Conservation (phyloP, 1,140 invertebrate genomes). For the Ridgeia piscesae region DNA sequence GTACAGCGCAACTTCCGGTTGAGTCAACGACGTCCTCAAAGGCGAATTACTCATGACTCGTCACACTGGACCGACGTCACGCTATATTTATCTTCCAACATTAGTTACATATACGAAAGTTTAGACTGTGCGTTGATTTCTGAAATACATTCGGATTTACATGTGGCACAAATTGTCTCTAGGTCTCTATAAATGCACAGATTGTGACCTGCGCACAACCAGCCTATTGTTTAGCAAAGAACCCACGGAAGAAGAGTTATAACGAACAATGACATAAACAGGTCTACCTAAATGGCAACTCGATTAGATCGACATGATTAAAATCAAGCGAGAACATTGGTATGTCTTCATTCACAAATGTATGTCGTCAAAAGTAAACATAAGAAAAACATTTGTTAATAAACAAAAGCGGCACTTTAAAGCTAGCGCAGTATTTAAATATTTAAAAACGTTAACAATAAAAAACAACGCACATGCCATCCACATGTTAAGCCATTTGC, state of each 20-base stretch:
- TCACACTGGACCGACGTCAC: not conserved
- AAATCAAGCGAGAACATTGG: not conserved
- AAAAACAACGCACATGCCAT: not conserved
- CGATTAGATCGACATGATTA: not conserved
- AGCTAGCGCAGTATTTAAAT: not conserved
- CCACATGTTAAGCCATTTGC: not conserved
- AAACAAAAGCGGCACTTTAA: not conserved
- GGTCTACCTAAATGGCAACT: not conserved
- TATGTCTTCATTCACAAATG: not conserved
- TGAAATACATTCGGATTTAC: too few species aligned
- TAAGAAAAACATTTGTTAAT: not conserved
- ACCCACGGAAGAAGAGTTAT: too few species aligned
- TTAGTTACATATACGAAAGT: too few species aligned
- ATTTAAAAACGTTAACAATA: not conserved
- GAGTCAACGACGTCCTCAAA: not conserved
- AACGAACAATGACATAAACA: not conserved
- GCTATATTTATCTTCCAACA: not conserved
- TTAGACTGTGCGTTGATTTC: too few species aligned
- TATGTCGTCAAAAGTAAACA: not conserved
- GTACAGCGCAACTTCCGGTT: not conserved
- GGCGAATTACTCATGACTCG: not conserved
- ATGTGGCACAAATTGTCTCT: too few species aligned
- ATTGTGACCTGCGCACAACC: too few species aligned
- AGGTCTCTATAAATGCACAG: too few species aligned
- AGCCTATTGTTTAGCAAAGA: too few species aligned